These are phyloP conservation scores for Columba janthina DNA, from an alignment of 2,113 vertebrate genomes.

Conservation along the genomic window DNA sequence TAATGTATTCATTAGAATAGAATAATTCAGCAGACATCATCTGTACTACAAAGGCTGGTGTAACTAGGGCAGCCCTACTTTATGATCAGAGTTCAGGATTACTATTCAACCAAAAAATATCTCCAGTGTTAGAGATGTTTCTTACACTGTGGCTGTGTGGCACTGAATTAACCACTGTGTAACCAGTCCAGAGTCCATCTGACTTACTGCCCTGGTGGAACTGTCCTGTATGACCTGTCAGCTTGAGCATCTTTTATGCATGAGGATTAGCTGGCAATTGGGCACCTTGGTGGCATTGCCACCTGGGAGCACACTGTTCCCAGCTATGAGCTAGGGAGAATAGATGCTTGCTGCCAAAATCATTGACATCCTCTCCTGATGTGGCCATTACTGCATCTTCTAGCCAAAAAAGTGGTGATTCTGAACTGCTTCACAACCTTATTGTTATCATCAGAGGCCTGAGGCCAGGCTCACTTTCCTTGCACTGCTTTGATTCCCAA, in stretches of 20 bases:
- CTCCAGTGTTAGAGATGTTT: background rate
- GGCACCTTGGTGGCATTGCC: background rate
- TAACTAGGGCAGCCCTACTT: background rate
- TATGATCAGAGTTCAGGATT: background rate
- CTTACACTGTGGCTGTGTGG: background rate
- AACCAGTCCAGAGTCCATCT: background rate
- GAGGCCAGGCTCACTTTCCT: background rate
- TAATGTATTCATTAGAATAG: background rate
- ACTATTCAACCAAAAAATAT: background rate
- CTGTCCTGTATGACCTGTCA: background rate
- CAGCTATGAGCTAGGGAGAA: background rate
- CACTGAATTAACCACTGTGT: background rate
- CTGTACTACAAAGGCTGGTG: background rate
- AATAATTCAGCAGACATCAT: background rate
- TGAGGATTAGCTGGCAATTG: background rate
- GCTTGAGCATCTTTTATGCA: background rate
- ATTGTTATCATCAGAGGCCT: background rate
- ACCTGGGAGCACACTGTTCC: background rate
- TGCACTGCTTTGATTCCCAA: background rate
- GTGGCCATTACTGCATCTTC: background rate
- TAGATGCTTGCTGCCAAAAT: background rate
- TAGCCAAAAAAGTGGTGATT: background rate
- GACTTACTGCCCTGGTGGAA: background rate
- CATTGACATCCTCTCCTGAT: background rate
- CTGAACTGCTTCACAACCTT: background rate